Evolutionary conservation across 2,797 vertebrate genomes (phyloP).

Genomic region (Sitta carolinensis): DNA sequence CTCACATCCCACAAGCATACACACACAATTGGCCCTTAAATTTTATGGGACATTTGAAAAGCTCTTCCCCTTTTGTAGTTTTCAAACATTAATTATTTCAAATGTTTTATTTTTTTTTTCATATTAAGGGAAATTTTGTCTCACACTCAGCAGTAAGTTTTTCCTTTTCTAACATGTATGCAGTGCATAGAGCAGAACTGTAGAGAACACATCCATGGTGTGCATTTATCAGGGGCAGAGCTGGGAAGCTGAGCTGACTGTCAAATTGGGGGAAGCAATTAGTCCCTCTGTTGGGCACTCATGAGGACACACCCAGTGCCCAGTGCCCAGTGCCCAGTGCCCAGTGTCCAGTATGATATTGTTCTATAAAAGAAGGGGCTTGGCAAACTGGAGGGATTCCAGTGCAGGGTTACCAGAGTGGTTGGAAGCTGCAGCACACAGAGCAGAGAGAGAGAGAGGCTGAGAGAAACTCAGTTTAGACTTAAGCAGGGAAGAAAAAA

Average conservation of each 20-base stretch:
- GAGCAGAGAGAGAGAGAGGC: background rate
- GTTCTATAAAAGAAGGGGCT: background rate
- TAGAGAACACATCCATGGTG: background rate
- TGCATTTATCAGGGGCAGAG: background rate
- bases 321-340: too few relatives aligned
- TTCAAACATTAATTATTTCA: background rate
- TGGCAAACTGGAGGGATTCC: background rate
- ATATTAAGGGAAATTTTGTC: background rate
- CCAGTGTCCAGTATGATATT: background rate
- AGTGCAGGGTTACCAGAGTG: background rate
- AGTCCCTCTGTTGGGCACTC: background rate
- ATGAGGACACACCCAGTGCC: background rate
- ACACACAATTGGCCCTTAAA: background rate
- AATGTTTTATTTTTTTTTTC: background rate
- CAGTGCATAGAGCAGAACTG: background rate
- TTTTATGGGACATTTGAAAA: slow-evolving; percentile 42
- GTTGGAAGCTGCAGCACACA: background rate
- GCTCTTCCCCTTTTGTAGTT: background rate
- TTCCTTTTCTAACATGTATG: background rate
- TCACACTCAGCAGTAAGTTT: background rate
- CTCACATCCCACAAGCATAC: background rate
- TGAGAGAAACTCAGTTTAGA: background rate
- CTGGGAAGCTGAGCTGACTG: background rate
- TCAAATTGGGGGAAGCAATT: background rate
- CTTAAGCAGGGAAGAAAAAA: background rate